phyloP scores from a whole-genome alignment of 2,113 vertebrate genomes.

The Aphyosemion australe region DNA sequence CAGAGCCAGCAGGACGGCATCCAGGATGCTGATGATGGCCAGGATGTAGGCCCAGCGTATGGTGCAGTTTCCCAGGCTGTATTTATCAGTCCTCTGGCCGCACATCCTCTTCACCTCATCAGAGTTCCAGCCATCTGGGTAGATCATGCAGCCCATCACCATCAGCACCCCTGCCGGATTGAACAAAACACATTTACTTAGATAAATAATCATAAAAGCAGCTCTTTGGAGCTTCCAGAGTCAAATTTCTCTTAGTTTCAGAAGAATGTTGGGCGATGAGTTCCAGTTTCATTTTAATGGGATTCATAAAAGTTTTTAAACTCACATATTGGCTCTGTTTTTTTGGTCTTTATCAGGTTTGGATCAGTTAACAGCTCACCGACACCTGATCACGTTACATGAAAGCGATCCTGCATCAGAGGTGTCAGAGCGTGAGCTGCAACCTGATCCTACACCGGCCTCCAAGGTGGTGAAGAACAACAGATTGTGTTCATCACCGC shows the following conservation, averaged over 20 bases:
- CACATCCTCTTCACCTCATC: conserved; percentile 90
- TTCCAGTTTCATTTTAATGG: no score
- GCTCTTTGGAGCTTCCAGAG: no score
- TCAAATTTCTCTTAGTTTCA: no score
- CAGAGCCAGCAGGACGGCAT: conserved; percentile 89
- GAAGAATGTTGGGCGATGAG: no score
- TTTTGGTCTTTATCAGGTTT: conserved; percentile 7
- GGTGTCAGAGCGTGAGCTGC: conserved; percentile 63
- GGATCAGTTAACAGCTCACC: conserved; percentile 28
- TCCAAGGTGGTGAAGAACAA: conserved; percentile 11
- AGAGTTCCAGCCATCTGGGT: conserved; percentile 96
- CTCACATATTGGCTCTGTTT: background rate
- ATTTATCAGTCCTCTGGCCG: conserved; percentile 90
- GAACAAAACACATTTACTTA: no score
- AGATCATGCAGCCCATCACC: conserved; percentile 94
- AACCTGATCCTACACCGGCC: conserved; percentile 39
- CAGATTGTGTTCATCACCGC: conserved; percentile 14
- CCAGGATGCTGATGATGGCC: conserved; percentile 94
- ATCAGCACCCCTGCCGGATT: conserved; percentile 82
- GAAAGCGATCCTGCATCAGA: conserved; percentile 53
- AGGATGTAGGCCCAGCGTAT: conserved; percentile 99
- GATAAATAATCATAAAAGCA: background rate
- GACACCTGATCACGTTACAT: conserved; percentile 62
- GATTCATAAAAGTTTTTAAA: no score
- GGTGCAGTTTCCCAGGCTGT: conserved; percentile 91